Evolutionary conservation across 92 coral and sea anemone species (phyloP), one percentile per base, ranked within the genome.

Genomic region (Epizoanthus scotinus): DNA sequence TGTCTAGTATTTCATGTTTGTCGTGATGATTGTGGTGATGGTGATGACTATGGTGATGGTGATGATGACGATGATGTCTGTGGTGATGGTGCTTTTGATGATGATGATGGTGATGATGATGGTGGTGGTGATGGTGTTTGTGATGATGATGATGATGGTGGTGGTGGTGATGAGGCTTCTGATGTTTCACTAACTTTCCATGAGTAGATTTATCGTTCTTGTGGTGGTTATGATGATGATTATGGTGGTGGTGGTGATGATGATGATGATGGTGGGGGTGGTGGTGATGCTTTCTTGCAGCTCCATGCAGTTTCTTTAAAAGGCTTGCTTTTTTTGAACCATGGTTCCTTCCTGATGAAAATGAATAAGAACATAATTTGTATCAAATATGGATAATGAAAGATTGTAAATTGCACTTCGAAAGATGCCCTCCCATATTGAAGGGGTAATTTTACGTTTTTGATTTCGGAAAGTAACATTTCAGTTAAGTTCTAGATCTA

Each of bases 181-280:
- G 62, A 21, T 75, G 67, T 58, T 75, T 75, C 81, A 75, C 40
- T 18, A 15, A 4, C 21, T 58, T 75, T 53, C 26, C 81, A 38
- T 75, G 21, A 3, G 8, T 38, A 9, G 24, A n/a, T 27, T 72
- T 57, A 28, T 73, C 65, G 13, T 71, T 63, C 14, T 47, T 47
- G 7, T 53, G 78, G 47, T 71, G 62, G 14, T 71, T 63, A 6
- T 50, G 63, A 21, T 71, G 78, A 10, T 73, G 78, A 3, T 59
- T 66, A 15, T 59, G 81, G 14, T 58, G 81, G 19, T 75, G 81
- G 13, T 57, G 56, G 13, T 58, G 80, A 14, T 74, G 80, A 5
- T 58, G 80, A 7, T 74, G 81, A 5, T 75, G 81, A n/a, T 75
- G 80, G 21, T 74, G 79, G 19, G 31, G 52, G 20, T 74, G 68